A percentile compares a stretch with the other conserved stretches of the same genome.
phyloP scores from a whole-genome alignment of 2,797 vertebrate species.

The Aplochiton taeniatus region DNA sequence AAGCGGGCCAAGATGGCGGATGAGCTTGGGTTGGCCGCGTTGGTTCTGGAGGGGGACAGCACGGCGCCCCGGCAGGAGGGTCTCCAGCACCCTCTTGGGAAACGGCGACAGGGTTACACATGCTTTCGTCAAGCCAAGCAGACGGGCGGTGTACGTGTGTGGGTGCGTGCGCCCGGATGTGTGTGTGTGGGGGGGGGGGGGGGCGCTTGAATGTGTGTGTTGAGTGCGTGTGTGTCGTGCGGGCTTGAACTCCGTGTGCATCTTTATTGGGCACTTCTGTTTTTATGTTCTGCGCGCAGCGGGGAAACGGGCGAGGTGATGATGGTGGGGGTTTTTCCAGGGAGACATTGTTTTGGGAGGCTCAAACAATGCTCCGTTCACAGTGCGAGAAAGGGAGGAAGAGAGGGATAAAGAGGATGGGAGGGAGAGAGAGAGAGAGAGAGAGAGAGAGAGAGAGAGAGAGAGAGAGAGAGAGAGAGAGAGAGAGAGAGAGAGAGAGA shows the following conservation, averaged over 20 bases:
- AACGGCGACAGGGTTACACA: conserved; percentile 47
- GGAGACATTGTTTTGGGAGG: conserved; percentile 44
- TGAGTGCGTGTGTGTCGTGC: conserved; percentile 30
- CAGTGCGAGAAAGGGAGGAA: conserved; percentile 48
- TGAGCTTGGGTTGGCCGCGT: conserved; percentile 58
- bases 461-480: conserved; percentile 47
- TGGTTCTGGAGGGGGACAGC: conserved; percentile 71
- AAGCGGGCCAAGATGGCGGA: too few species aligned
- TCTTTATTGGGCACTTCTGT: too few species aligned
- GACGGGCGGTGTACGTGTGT: conserved; percentile 32
- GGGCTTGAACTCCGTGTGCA: too few species aligned
- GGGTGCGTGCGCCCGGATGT: not conserved
- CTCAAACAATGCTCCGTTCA: conserved; percentile 57
- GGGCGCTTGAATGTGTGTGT: conserved; percentile 42
- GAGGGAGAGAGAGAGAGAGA: conserved; percentile 37
- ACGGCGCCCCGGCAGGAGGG: conserved; percentile 62
- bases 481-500: conserved; percentile 41
- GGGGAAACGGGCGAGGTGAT: too few species aligned
- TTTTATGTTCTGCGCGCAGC: too few species aligned
- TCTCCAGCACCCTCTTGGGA: conserved; percentile 60
- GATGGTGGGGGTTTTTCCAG: conserved; percentile 22
- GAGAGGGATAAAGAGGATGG: conserved; percentile 38
- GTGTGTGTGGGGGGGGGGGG: not conserved
- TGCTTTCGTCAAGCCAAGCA: conserved; percentile 54
- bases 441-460: conserved; percentile 46